A percentile compares a stretch with the other conserved stretches of the same genome.
Evolutionary conservation across 2,113 vertebrate genomes (phyloP).

Genomic region (Labeo catla): DNA sequence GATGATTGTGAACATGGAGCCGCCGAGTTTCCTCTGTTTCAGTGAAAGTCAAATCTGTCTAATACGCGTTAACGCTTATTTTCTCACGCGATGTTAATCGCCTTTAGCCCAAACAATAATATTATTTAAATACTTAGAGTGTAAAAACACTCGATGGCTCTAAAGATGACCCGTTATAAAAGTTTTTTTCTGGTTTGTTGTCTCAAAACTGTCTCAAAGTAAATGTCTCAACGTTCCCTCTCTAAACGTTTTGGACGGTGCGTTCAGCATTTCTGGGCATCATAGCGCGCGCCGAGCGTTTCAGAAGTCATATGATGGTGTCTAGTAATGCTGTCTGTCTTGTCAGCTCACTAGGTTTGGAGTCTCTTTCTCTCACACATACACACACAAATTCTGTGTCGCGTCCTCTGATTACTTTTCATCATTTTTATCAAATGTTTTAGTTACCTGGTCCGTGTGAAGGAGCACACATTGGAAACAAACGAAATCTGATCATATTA

Average conservation of each 20-base stretch:
- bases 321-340: background rate
- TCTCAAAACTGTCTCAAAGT: background rate
- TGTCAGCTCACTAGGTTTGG: background rate
- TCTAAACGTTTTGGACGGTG: background rate
- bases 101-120: no score
- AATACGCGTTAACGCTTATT: no score
- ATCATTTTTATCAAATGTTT: background rate
- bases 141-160: background rate
- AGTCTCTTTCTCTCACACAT: background rate
- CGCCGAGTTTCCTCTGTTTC: background rate
- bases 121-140: background rate
- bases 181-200: background rate
- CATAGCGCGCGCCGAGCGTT: background rate
- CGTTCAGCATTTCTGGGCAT: background rate
- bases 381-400: background rate
- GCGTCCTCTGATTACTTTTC: no score
- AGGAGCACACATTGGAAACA: background rate
- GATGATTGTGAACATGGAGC: background rate
- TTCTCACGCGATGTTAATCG: background rate
- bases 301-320: background rate
- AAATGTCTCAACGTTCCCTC: background rate
- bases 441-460: background rate
- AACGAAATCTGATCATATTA: background rate
- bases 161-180: background rate
- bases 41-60: background rate